Conservation (phyloP, 2,113 vertebrate species). For the Protobothrops mucrosquamatus region DNA sequence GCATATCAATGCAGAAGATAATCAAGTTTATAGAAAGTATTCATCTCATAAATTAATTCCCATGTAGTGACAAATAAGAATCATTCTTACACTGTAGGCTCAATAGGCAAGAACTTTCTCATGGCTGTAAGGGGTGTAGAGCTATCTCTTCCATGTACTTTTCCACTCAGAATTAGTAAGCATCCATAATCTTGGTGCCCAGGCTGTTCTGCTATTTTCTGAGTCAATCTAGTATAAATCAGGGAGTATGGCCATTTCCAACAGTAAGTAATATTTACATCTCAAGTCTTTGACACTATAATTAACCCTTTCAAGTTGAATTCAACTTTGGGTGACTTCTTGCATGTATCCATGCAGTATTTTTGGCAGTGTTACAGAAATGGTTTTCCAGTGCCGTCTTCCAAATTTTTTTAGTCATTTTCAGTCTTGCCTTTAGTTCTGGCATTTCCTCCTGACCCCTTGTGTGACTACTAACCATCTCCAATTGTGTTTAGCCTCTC, state of each 20-base stretch:
- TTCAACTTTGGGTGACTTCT: background rate
- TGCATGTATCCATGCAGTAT: background rate
- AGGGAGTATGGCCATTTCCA: background rate
- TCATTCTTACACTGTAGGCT: background rate
- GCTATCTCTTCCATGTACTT: background rate
- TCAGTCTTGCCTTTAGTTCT: background rate
- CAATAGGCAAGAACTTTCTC: background rate
- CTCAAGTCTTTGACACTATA: background rate
- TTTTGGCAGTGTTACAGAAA: background rate
- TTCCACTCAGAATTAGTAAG: background rate
- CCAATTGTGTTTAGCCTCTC: background rate
- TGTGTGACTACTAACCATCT: background rate
- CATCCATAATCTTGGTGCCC: background rate
- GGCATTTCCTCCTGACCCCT: background rate
- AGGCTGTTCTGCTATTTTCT: background rate
- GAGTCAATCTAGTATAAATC: background rate
- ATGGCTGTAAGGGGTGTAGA: background rate
- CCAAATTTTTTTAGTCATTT: background rate
- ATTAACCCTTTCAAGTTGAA: background rate
- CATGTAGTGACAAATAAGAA: background rate
- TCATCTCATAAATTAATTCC: background rate
- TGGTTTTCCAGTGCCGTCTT: background rate
- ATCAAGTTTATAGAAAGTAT: background rate
- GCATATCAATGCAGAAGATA: background rate
- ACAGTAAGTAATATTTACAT: background rate